Conservation (phyloP, 2,888 invertebrate species). For the Matsumyia berberina region DNA sequence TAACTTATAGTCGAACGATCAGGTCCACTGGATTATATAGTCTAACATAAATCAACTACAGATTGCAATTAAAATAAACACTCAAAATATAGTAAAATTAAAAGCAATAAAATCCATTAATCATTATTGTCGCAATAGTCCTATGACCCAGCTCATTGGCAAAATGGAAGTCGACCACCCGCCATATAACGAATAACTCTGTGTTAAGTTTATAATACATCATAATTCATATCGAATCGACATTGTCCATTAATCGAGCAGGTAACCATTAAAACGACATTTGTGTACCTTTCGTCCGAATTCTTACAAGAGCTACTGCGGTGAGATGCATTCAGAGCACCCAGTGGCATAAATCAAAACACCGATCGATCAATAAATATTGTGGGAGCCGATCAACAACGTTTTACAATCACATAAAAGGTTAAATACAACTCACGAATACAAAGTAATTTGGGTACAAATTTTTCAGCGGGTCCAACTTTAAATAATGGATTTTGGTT, state of each 20-base stretch:
- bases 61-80: conserved; percentile 21
- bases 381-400: conserved; percentile 40
- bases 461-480: conserved; percentile 28
- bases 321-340: conserved; percentile 11
- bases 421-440: conserved; percentile 25
- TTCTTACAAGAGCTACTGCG: background rate
- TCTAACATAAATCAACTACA: background rate
- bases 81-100: conserved; percentile 1
- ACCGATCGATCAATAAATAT: conserved; percentile 39
- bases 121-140: conserved; percentile 21
- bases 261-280: conserved; percentile 14
- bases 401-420: conserved; percentile 36
- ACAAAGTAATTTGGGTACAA: conserved; percentile 31
- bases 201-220: conserved; percentile 17
- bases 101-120: conserved; percentile 23
- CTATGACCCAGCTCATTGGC: background rate
- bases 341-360: conserved; percentile 32
- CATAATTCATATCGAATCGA: conserved; percentile 36
- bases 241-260: conserved; percentile 18
- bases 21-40: background rate
- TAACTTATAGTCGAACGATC: no score
- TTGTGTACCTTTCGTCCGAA: conserved; percentile 14
- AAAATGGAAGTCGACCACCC: conserved; percentile 13
- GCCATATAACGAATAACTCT: conserved; percentile 21
- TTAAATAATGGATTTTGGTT: conserved; percentile 38